Evolutionary conservation across 2,888 invertebrate species (phyloP), one percentile per base, ranked within the genome.

Genomic region (Cephus pulcher): DNA sequence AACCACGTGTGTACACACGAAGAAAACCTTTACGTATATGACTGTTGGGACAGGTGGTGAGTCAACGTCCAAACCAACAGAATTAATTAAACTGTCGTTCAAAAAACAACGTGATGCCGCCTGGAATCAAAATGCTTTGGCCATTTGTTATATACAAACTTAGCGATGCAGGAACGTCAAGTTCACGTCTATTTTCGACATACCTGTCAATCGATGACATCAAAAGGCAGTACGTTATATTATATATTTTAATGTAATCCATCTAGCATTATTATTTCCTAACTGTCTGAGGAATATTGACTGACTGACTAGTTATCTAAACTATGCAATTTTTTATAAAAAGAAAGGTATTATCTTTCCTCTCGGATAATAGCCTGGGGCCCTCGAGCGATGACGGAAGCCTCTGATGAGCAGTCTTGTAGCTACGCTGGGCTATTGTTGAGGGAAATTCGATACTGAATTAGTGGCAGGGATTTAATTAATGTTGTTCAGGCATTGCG

Each of bases 391-490:
- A 56, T 56, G 23, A 23, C 56, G 23, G 23, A 56, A 56, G 56
- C 15, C 23, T 56, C 23, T 9, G 56, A 23, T 15, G 56, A 23
- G 23, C 56, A 56, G 56, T 23, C 6, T 40, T 56, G 23, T 56
- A 56, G 23, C 56, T 78, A 33, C 34, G 71, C 69, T 69, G 40
- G 56, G 71, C 40, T 30, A 75, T 78, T 78, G 75, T 74, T 70
- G 34, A 70, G 71, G 71, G 75, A 78, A 78, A 78, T 69, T 78
- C 71, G 75, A 78, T 78, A 78, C 75, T 75, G 75, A 78, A 78
- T 78, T 78, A 78, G 69, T 75, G 75, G 37, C 70, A 75, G 74
- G 70, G 78, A 78, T 78, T 78, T 75, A 78, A 78, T 78, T 78
- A 78, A 75, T 70, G 70, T 78, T 78, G 40, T 78, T 70, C 78